Conservation (phyloP, 2,113 vertebrate genomes). For the Grallaria varia region DNA sequence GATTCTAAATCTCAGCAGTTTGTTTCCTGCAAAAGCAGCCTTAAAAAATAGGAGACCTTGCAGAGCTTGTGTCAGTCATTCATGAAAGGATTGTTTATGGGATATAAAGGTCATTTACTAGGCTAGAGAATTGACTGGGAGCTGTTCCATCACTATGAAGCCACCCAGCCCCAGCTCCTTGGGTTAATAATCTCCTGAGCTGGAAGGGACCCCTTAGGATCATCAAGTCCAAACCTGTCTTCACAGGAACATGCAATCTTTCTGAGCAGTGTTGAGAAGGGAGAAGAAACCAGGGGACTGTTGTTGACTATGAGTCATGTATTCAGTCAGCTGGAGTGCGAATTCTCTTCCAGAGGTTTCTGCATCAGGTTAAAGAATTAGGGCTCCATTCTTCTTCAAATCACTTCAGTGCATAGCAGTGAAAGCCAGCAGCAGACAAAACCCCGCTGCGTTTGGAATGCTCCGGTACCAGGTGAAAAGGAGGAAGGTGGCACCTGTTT, state of each 20-base stretch:
- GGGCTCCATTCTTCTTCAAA: neutral
- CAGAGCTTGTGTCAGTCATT: neutral
- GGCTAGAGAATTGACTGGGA: neutral
- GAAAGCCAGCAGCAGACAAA: neutral
- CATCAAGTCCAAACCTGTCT: neutral
- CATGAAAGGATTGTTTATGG: neutral
- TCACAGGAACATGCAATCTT: neutral
- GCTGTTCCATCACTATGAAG: neutral
- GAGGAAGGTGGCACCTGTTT: neutral
- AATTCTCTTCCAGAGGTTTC: neutral
- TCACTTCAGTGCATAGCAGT: neutral
- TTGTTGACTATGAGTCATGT: fast-evolving
- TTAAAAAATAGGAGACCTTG: neutral
- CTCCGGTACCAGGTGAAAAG: neutral
- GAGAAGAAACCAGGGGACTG: neutral
- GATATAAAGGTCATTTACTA: neutral
- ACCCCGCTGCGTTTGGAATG: neutral
- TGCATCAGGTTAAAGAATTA: neutral
- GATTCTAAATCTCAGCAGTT: slow-evolving; percentile 1
- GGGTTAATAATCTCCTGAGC: neutral
- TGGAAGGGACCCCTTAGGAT: neutral
- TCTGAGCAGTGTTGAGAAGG: neutral
- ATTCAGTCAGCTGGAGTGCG: neutral
- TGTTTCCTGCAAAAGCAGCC: neutral
- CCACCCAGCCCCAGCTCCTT: neutral